Base-by-base conservation (phyloP, 2,797 vertebrate genomes). In the Neostethus bicornis region DNA sequence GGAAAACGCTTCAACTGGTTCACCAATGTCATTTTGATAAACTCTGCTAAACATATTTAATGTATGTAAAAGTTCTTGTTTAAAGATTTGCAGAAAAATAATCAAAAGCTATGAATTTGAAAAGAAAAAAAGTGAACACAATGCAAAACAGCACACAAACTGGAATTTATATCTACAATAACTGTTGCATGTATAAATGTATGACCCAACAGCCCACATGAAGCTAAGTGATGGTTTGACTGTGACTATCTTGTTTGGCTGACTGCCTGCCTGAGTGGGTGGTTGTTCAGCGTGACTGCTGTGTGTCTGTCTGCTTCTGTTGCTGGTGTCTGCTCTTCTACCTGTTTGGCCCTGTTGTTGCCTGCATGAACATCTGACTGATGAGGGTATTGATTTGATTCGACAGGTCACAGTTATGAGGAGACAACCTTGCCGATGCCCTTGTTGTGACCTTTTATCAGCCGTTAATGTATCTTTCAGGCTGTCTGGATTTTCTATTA, bases 181-280 rank as follows among this genome's bases (percentile, higher is more conserved):
- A 86, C 84, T 82, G 77, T 77, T 71, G 49, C 48, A 73, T 25
- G 54, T 45, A 70, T 51, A 80, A 70, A 79, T 61, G 60, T 66
- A 66, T 57, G 60, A 54, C 38, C 55, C 62, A 56, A 45, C 53
- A 76, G 32, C 46, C 61, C 51, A 60, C 60, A 60, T 17, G 2
- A 51, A 70, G 48, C 25, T 48, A 58, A 79, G 61, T 63, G 77
- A 65, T 50, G 67, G 68, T 71, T 58, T 67, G 43, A 70, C 54
- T 61, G 21, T 69, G 64, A 73, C 66, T 60, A 75, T 76, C 77
- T 68, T 38, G 75, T 59, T 37, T 85, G 84, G 73, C 79, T 25
- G 69, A 23, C 51, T 74, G 77, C 77, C 75, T 44, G 61, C 60
- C 66, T 70, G 70, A 72, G 80, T 86, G 82, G 79, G 73, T 80